These are phyloP conservation scores for Melanerpes aurifrons DNA, from an alignment of 2,113 vertebrate genomes.

Conservation along the genomic window DNA sequence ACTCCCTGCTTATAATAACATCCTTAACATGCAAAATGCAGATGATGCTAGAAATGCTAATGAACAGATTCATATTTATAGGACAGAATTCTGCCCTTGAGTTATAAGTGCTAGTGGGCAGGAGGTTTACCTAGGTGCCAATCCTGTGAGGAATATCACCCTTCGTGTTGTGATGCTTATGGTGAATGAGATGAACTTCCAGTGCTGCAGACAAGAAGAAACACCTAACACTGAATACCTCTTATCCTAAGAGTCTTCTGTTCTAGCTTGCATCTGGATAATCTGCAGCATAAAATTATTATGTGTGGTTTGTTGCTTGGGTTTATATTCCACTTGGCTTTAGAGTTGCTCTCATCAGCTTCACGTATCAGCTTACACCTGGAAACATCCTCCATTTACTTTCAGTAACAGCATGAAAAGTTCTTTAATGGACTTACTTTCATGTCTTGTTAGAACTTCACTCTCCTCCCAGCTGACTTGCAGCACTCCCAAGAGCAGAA, in stretches of 20 bases:
- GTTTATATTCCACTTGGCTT: neutral
- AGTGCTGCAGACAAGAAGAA: neutral
- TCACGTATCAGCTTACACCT: neutral
- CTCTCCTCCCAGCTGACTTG: neutral
- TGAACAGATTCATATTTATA: neutral
- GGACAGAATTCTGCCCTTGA: neutral
- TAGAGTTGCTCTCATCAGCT: neutral
- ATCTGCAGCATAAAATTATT: neutral
- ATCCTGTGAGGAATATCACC: neutral
- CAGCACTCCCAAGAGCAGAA: neutral
- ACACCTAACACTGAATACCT: neutral
- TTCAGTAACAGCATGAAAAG: neutral
- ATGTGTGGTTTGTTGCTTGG: rapidly evolving
- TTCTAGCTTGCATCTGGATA: neutral
- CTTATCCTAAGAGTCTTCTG: neutral
- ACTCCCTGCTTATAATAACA: neutral
- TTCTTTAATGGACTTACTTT: neutral
- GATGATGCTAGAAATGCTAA: neutral
- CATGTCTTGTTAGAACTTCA: neutral
- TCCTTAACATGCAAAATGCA: neutral
- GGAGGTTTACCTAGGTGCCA: neutral
- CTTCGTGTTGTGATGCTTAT: rapidly evolving
- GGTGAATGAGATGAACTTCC: neutral
- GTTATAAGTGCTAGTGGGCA: neutral
- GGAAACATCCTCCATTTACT: neutral